phyloP scores from a whole-genome alignment of 2,113 vertebrate species.

The Monopterus albus region DNA sequence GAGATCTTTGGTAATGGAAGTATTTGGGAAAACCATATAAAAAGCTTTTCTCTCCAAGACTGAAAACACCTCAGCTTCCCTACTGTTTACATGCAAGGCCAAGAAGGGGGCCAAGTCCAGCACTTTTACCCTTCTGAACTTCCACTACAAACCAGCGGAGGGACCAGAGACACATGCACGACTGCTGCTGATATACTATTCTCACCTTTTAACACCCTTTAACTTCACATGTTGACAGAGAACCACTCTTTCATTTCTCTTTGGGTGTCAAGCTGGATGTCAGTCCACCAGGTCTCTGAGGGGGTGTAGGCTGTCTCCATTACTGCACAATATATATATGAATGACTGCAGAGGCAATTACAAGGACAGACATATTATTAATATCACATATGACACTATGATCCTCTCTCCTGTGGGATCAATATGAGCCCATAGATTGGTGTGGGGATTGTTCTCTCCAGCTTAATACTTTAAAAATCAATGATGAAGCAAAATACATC shows the following conservation, averaged over 20 bases:
- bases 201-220: not conserved
- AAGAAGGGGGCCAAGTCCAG: not conserved
- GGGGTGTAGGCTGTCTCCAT: not conserved
- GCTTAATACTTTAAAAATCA: slow-evolving; percentile 6
- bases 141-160: slow-evolving; percentile 5
- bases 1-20: slow-evolving; percentile 47
- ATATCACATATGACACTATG: slow-evolving; percentile 10
- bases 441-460: slow-evolving; percentile 3
- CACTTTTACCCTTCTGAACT: slow-evolving; percentile 24
- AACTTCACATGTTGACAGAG: not conserved
- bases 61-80: slow-evolving; percentile 21
- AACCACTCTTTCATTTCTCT: not conserved
- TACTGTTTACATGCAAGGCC: slow-evolving; percentile 4
- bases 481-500: slow-evolving; percentile 17
- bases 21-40: slow-evolving; percentile 46
- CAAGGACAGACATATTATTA: not conserved
- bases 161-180: not conserved
- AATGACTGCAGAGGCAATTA: not conserved
- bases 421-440: not conserved
- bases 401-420: not conserved
- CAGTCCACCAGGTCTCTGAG: not conserved
- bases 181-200: not conserved
- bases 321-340: not conserved
- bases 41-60: slow-evolving; percentile 30
- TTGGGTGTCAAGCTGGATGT: not conserved